Conservation (phyloP, 2,888 invertebrate species). For the Mythimna loreyi region DNA sequence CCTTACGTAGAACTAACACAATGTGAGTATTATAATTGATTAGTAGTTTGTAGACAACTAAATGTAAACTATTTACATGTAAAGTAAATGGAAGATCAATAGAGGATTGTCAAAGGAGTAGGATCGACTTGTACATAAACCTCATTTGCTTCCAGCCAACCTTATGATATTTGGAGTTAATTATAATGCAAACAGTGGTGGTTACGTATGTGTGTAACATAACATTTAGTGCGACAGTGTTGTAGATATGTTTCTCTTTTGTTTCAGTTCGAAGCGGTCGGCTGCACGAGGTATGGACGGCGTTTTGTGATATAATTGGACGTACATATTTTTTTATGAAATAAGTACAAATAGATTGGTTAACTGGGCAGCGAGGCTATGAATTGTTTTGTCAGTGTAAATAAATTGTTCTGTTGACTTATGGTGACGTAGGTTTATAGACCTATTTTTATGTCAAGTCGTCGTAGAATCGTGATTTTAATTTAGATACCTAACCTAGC, state of each 20-base stretch:
- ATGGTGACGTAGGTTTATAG: conserved; percentile 72
- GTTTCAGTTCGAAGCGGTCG: conserved; percentile 87
- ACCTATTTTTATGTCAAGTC: conserved; percentile 83
- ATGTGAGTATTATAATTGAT: conserved; percentile 79
- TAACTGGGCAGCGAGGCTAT: conserved; percentile 74
- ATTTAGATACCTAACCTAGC: conserved; percentile 64
- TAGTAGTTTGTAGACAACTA: conserved; percentile 19
- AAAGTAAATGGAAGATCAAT: conserved; percentile 30
- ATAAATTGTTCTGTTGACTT: conserved; percentile 75
- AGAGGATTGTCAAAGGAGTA: conserved; percentile 37
- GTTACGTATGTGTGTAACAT: conserved; percentile 2
- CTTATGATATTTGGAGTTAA: conserved; percentile 39
- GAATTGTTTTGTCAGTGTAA: conserved; percentile 80
- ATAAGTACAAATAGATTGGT: conserved; percentile 88
- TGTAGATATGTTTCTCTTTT: conserved; percentile 64
- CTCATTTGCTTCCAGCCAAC: conserved; percentile 17
- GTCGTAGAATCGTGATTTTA: conserved; percentile 77
- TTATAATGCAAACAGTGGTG: conserved; percentile 22
- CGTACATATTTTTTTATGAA: conserved; percentile 89
- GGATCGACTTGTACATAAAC: conserved; percentile 21
- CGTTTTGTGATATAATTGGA: conserved; percentile 88
- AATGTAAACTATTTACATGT: conserved; percentile 7
- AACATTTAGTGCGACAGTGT: conserved; percentile 38
- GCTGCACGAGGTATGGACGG: conserved; percentile 79
- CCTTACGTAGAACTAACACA: conserved; percentile 86